Percentiles rank a stretch among this genome's conserved stretches.
Evolutionary conservation across 2,797 vertebrate species (phyloP).

Genomic region (Danio albolineatus): DNA sequence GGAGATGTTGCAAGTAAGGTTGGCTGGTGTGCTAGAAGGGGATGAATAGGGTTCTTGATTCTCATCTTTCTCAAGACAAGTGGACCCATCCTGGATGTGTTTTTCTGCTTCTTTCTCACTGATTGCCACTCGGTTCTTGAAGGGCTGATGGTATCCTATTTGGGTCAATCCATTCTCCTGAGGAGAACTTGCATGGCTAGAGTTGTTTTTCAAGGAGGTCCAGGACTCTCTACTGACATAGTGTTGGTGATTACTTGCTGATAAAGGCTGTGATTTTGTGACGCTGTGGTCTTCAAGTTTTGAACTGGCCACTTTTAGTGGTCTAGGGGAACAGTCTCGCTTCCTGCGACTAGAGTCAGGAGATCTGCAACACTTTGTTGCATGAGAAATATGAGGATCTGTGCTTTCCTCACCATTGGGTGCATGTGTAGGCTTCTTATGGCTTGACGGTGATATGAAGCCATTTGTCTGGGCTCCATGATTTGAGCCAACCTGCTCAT

Average conservation of each 20-base stretch:
- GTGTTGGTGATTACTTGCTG: constrained; percentile 62
- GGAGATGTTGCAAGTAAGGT: constrained; percentile 73
- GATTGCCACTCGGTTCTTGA: constrained; percentile 62
- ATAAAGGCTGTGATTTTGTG: constrained; percentile 66
- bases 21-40: constrained; percentile 67
- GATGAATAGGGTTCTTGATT: constrained; percentile 75
- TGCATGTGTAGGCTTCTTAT: constrained; percentile 73
- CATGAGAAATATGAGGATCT: constrained; percentile 78
- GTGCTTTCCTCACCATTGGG: constrained; percentile 71
- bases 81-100: constrained; percentile 73
- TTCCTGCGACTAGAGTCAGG: constrained; percentile 62
- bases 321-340: constrained; percentile 69
- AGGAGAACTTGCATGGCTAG: constrained; percentile 44
- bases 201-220: constrained; percentile 64
- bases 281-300: constrained; percentile 83
- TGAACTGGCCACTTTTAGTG: constrained; percentile 78
- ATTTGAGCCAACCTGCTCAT: constrained; percentile 51
- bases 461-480: constrained; percentile 69
- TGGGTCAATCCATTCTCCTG: constrained; percentile 54
- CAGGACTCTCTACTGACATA: constrained; percentile 72
- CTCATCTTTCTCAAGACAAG: constrained; percentile 73
- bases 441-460: constrained; percentile 72
- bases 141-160: constrained; percentile 64
- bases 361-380: constrained; percentile 71
- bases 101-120: constrained; percentile 70